These are phyloP conservation scores for Aldabrachelys gigantea DNA, from an alignment of 2,113 vertebrate species.

Conservation along the genomic window DNA sequence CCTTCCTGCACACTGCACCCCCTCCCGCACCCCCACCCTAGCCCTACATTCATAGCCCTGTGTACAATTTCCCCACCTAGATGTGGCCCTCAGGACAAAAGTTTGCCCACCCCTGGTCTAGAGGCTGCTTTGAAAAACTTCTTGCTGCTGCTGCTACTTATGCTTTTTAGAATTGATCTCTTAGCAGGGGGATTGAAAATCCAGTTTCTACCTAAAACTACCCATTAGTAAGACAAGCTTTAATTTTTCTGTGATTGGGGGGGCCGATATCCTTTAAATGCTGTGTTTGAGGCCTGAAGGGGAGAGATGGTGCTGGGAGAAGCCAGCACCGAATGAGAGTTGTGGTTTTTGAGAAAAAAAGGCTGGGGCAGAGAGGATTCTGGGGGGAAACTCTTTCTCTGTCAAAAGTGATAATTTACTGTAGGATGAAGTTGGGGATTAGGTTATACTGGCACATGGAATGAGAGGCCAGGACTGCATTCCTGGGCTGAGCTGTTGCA, in stretches of 20 bases:
- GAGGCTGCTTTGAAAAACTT: too few species aligned
- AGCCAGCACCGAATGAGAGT: accelerated
- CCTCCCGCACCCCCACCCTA: too few species aligned
- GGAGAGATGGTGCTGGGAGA: not conserved
- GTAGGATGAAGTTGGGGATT: not conserved
- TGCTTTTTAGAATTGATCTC: not conserved
- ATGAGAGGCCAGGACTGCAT: not conserved
- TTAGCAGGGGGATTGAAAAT: not conserved
- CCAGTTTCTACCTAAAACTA: not conserved
- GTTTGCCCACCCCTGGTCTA: too few species aligned
- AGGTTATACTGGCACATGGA: not conserved
- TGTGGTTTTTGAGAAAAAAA: not conserved
- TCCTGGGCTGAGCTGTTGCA: not conserved
- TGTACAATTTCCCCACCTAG: too few species aligned
- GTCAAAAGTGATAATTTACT: not conserved
- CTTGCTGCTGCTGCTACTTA: not conserved
- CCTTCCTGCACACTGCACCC: too few species aligned
- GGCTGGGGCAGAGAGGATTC: accelerated
- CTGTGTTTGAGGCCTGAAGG: too few species aligned
- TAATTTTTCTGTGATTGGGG: not conserved
- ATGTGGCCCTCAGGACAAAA: too few species aligned
- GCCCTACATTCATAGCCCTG: too few species aligned
- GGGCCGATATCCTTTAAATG: not conserved
- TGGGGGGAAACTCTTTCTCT: not conserved
- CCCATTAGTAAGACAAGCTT: not conserved